Conservation (phyloP, 2,113 vertebrate species). For the Euleptes europaea region DNA sequence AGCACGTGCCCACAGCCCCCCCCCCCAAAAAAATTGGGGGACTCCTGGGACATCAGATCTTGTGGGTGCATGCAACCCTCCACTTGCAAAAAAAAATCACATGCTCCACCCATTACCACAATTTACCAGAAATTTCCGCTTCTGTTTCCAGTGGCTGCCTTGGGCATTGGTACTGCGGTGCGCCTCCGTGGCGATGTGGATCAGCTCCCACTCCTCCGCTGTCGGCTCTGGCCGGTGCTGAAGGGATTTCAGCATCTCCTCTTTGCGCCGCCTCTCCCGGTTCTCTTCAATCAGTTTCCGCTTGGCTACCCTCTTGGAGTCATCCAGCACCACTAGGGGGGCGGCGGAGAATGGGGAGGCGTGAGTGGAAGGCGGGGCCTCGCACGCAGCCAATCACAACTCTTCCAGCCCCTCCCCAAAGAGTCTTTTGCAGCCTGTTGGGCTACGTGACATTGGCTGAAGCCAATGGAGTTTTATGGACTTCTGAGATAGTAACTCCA, state of each 20-base stretch:
- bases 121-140: constrained; percentile 96
- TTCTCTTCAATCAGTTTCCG: constrained; percentile 97
- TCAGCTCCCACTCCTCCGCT: constrained; percentile 92
- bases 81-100: background rate
- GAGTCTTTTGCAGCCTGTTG: background rate
- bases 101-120: background rate
- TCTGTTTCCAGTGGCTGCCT: constrained; percentile 97
- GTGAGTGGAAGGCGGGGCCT: background rate
- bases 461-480: background rate
- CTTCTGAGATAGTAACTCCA: background rate
- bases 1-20: too few species aligned
- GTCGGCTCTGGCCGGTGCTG: constrained; percentile 91
- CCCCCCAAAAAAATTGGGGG: too few species aligned
- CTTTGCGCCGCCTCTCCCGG: constrained; percentile 89
- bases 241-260: constrained; percentile 92
- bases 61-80: background rate
- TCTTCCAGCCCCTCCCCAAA: background rate
- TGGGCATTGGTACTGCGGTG: constrained; percentile 96
- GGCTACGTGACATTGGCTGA: background rate
- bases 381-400: background rate
- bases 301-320: constrained; percentile 94
- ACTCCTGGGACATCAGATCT: too few species aligned
- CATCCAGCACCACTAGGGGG: constrained; percentile 93
- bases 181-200: constrained; percentile 90
- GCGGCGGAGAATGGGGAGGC: constrained; percentile 6